Evolutionary conservation across 2,888 invertebrate species (phyloP).

Genomic region (Amphipyra berbera): DNA sequence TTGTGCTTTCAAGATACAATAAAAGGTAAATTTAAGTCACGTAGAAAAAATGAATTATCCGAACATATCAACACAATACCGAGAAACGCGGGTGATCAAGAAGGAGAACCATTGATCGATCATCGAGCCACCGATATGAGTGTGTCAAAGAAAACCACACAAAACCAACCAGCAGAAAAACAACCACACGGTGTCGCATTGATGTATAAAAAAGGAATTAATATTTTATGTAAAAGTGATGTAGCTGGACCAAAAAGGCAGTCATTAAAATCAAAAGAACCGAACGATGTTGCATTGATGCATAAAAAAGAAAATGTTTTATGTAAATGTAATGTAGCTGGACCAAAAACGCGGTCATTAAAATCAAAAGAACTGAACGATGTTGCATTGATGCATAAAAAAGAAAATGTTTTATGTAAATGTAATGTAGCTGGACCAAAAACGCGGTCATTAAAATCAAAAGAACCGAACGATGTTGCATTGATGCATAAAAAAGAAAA

Average conservation of each 20-base stretch:
- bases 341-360: neutral
- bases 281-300: neutral
- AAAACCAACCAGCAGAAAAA: neutral
- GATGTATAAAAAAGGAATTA: neutral
- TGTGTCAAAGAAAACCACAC: slow-evolving; percentile 49
- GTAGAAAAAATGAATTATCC: neutral
- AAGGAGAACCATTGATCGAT: slow-evolving; percentile 57
- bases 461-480: too few relatives aligned
- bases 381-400: too few relatives aligned
- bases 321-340: neutral
- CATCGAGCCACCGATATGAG: slow-evolving; percentile 60
- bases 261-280: neutral
- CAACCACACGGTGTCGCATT: neutral
- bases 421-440: too few relatives aligned
- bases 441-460: too few relatives aligned
- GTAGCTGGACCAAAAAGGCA: neutral
- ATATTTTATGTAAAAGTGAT: too few relatives aligned
- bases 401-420: too few relatives aligned
- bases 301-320: neutral
- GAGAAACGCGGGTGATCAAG: slow-evolving; percentile 31
- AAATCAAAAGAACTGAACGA: too few relatives aligned
- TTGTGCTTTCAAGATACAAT: neutral
- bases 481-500: too few relatives aligned
- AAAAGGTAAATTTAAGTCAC: slow-evolving; percentile 4
- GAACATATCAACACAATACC: neutral